Evolutionary conservation across 2,113 vertebrate species (phyloP), one percentile per base, ranked within the genome.

Genomic region (Ciconia stormi): DNA sequence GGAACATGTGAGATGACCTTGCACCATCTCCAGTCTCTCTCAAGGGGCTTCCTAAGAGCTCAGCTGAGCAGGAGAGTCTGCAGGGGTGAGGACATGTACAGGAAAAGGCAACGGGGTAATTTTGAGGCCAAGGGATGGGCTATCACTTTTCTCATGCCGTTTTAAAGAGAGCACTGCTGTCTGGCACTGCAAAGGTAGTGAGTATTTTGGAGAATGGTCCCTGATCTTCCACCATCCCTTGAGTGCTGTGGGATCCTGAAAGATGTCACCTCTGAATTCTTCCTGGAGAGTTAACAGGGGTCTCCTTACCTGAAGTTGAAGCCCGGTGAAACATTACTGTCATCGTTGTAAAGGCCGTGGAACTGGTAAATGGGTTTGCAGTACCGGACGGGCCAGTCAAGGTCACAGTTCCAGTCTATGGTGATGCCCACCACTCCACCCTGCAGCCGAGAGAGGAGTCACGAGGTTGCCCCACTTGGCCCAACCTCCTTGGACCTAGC

Each of bases 251-350:
- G 49, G 26, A 89, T 69, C 29, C 72, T 50, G 7, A 22, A 58
- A 61, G 29, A 29, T 16, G 27, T 15, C 53, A 53, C 32, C 38
- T 53, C 34, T 26, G 38, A 80, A 36, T 40, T 38, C 22, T 5
- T 2, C 58, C 49, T 78, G 67, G 12, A 66, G 46, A 36, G 26
- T 34, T 42, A 78, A 38, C 29, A 73, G 52, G 27, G 25, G 6
- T 62, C 14, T 82, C 42, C 91, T 63, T 87, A 99, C 99, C 99
- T 99, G 98, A 99, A 99, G 92, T 99, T 99, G 98, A 99, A 99
- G 52, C 99, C 99, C 0, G 98, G 96, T 30, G 99, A 99, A 26
- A 99, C 95, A 0, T 97, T 98, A 3, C 83, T 94, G 11, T 98
- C 98, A 16, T 98, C 98, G 9, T 98, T 98, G 17, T 99, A 99